Evolutionary conservation across 2,113 vertebrate species (phyloP).

Genomic region (Apeltes quadracus): DNA sequence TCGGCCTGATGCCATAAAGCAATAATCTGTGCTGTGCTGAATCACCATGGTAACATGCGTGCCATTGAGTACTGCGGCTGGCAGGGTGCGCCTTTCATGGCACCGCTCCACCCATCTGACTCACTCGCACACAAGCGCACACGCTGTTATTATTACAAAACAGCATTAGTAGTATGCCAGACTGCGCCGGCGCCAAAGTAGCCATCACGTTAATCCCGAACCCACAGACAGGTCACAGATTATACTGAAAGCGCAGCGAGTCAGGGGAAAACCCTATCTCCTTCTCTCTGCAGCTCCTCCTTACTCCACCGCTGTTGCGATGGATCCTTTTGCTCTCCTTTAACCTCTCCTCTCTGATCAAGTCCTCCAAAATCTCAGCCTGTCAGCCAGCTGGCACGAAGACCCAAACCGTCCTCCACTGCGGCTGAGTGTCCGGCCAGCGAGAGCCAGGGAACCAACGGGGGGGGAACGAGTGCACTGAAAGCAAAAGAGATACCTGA

Average conservation of each 20-base stretch:
- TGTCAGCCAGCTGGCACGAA: slow-evolving; percentile 60
- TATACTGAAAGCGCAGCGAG: slow-evolving; percentile 32
- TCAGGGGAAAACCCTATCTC: slow-evolving; percentile 17
- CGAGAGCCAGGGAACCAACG: slow-evolving; percentile 46
- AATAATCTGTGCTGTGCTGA: slow-evolving; percentile 61
- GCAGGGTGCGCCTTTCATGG: slow-evolving; percentile 66
- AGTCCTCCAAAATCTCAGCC: slow-evolving; percentile 44
- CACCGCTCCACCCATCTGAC: slow-evolving; percentile 70
- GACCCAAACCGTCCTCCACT: slow-evolving; percentile 48
- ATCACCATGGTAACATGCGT: slow-evolving; percentile 65
- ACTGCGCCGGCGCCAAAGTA: slow-evolving; percentile 43
- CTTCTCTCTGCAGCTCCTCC: slow-evolving; percentile 21
- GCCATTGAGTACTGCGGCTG: slow-evolving; percentile 63
- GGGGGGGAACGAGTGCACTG: slow-evolving; percentile 4
- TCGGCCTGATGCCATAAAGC: slow-evolving; percentile 61
- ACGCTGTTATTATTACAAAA: slow-evolving; percentile 65
- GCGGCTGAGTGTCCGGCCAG: slow-evolving; percentile 52
- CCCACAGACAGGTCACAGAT: slow-evolving; percentile 49
- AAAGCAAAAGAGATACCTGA: slow-evolving; percentile 33
- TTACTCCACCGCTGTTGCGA: slow-evolving; percentile 6
- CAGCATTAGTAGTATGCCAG: slow-evolving; percentile 64
- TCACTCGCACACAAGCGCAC: slow-evolving; percentile 64
- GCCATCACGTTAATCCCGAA: slow-evolving; percentile 45
- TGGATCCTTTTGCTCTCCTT: slow-evolving; percentile 40
- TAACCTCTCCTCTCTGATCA: slow-evolving; percentile 59